Evolutionary conservation across 2,888 invertebrate species (phyloP).

Genomic region (Hydrotaea diabolus): DNA sequence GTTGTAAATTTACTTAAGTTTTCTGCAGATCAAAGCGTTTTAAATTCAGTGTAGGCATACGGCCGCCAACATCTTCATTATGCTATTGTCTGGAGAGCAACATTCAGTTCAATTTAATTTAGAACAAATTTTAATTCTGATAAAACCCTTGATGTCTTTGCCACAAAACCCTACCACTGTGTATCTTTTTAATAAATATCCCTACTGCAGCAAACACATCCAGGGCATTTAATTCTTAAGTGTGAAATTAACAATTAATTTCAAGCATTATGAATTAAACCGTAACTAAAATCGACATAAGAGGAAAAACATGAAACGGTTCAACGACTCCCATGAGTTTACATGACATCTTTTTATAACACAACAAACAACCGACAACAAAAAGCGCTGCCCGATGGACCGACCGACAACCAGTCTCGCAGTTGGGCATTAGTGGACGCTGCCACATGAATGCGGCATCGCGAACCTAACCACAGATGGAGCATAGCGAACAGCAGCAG

Average conservation of each 20-base stretch:
- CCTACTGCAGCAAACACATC: not conserved
- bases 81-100: too few relatives aligned
- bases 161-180: not conserved
- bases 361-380: conserved; percentile 13
- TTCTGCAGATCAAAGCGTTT: too few relatives aligned
- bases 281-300: conserved; percentile 52
- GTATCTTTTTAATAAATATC: not conserved
- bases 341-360: conserved; percentile 62
- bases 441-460: not conserved
- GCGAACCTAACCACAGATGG: not conserved
- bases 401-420: not conserved
- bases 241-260: conserved; percentile 67
- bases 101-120: too few relatives aligned
- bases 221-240: conserved; percentile 39
- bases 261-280: conserved; percentile 61
- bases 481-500: not conserved
- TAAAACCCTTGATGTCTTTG: too few relatives aligned
- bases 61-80: too few relatives aligned
- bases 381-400: too few relatives aligned
- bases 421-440: not conserved
- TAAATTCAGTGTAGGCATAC: too few relatives aligned
- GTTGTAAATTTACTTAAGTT: too few relatives aligned
- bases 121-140: too few relatives aligned
- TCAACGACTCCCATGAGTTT: conserved; percentile 63
- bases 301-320: conserved; percentile 43